These are phyloP conservation scores for Euproctis similis DNA, from an alignment of 2,888 invertebrate genomes.

Conservation along the genomic window DNA sequence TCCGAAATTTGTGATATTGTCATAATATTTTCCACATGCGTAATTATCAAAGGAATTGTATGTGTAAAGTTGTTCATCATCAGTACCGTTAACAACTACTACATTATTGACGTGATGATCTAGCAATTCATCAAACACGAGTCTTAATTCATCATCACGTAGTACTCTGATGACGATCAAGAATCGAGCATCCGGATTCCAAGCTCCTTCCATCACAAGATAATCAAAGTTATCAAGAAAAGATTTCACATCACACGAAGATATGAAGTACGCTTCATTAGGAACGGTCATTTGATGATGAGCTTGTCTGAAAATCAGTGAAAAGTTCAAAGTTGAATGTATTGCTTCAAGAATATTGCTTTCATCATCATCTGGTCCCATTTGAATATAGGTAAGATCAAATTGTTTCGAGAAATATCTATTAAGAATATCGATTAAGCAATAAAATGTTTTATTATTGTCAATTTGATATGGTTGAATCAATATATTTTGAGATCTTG, in stretches of 20 bases:
- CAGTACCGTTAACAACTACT: conserved; percentile 27
- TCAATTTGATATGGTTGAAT: neutral
- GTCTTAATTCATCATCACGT: conserved; percentile 8
- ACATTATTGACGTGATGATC: conserved; percentile 25
- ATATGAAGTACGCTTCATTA: conserved; percentile 28
- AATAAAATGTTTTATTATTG: conserved; percentile 3
- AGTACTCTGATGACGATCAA: conserved; percentile 26
- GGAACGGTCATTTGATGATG: conserved; percentile 1
- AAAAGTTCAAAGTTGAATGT: conserved; percentile 2
- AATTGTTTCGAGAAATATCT: conserved; percentile 5
- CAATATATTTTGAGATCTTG: conserved; percentile 5
- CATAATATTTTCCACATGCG: conserved; percentile 39
- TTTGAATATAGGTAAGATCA: conserved; percentile 6
- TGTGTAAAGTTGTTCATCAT: conserved; percentile 29
- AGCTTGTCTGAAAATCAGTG: conserved; percentile 4
- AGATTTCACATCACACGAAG: conserved; percentile 6
- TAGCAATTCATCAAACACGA: conserved; percentile 33
- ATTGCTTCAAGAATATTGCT: conserved; percentile 6
- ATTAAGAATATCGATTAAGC: conserved; percentile 5
- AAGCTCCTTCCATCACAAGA: conserved; percentile 22
- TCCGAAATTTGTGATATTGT: conserved; percentile 30
- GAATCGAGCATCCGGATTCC: conserved; percentile 34
- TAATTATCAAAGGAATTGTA: conserved; percentile 44
- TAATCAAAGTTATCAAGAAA: conserved; percentile 16
- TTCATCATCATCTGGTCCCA: neutral